Base-by-base conservation (phyloP, 1,140 invertebrate genomes). In the Megathymus violae region DNA sequence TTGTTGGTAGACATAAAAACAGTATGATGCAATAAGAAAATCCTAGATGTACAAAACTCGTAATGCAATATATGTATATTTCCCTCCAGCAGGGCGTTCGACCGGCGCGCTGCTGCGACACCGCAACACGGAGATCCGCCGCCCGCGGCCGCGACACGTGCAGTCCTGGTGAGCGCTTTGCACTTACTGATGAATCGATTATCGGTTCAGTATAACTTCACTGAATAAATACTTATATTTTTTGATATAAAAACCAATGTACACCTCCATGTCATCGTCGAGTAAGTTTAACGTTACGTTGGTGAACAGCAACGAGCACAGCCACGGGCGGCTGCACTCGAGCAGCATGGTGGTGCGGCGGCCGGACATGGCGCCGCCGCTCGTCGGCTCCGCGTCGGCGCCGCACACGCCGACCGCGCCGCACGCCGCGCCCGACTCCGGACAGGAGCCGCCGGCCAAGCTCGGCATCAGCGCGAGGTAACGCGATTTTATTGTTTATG, bases 331-430 rank as follows among this genome's bases (percentile, higher is more conserved):
- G 13, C 71, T 76, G 11, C 76, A 85, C 63, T 75, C 84, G 1
- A 78, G 71, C 68, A 85, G 83, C 65, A 76, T 86, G 74, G 79
- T 85, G 31, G 76, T 81, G 3, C 73, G 85, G 0, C 71, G 82
- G 13, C 75, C 72, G 3, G 71, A 77, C 51, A 74, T 74, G 69
- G 71, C 76, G 16, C 74, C 72, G 1, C 63, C 78, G 1, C 44
- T 74, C 19, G 48, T 74, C 2, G 60, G 67, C 64, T 75, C 71
- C 65, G 44, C 64, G 19, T 80, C 76, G 0, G 80, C 82, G 6
- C 79, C 82, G 13, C 82, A 85, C 76, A 78, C 80, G 10, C 82
- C 77, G 48, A 82, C 77, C 13, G 60, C 70, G 5, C 40, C 75
- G 0, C 74, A 75, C 61, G 25, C 43, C 1, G 38, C 63, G 0